These are phyloP conservation scores for Apis dorsata DNA, from an alignment of 1,140 invertebrate genomes.

Conservation along the genomic window DNA sequence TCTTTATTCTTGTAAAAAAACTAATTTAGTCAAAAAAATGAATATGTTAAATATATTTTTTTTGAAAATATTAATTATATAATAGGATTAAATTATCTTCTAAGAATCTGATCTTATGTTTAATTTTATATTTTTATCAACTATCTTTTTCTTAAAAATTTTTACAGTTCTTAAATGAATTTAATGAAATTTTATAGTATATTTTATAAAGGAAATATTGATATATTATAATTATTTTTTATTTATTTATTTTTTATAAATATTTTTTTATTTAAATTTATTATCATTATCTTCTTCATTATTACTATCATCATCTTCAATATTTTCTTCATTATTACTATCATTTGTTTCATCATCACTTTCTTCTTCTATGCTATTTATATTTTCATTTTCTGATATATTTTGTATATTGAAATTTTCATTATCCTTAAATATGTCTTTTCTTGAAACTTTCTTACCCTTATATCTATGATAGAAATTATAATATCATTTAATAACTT, in stretches of 20 bases:
- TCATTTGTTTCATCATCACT: conserved; percentile 63
- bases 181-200: conserved; percentile 47
- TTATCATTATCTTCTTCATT: conserved; percentile 37
- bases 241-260: no score
- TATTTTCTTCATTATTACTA: conserved; percentile 61
- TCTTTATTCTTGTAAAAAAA: no score
- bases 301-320: conserved; percentile 62
- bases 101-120: no score
- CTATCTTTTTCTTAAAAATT: no score
- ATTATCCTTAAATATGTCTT: conserved; percentile 73
- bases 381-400: conserved; percentile 48
- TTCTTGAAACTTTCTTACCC: conserved; percentile 84
- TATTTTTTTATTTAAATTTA: no score
- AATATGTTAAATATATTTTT: no score
- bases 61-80: no score
- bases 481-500: neutral
- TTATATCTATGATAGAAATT: conserved; percentile 81
- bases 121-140: no score
- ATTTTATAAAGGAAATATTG: conserved; percentile 67
- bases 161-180: no score
- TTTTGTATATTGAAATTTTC: conserved; percentile 58
- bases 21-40: no score
- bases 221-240: no score
- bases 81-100: no score
- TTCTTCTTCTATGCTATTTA: conserved; percentile 58